Conservation (phyloP, 2,888 invertebrate species). For the Heliconius cydno region DNA sequence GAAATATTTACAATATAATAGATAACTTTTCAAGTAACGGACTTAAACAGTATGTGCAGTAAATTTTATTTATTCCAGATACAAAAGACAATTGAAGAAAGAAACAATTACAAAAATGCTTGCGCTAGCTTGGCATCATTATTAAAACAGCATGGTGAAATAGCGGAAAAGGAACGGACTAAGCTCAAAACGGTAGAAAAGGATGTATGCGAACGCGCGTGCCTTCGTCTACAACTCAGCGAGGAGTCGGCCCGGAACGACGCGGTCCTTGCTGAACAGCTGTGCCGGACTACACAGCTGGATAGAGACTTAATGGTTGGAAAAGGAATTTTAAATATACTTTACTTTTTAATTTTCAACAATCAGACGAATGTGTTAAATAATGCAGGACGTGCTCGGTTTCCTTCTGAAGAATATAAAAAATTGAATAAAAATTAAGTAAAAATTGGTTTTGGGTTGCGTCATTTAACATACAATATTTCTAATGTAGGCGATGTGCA, state of each 20-base stretch:
- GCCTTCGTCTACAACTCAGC: conserved; percentile 55
- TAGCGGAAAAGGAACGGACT: conserved; percentile 55
- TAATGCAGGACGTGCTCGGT: background rate
- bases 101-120: conserved; percentile 57
- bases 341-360: background rate
- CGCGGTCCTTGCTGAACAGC: conserved; percentile 58
- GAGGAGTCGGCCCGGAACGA: conserved; percentile 61
- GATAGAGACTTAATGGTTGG: conserved; percentile 69
- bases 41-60: background rate
- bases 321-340: background rate
- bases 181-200: conserved; percentile 57
- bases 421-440: no score
- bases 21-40: no score
- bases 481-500: background rate
- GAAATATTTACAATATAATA: no score
- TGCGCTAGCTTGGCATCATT: conserved; percentile 53
- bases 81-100: conserved; percentile 61
- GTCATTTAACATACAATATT: background rate
- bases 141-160: conserved; percentile 53
- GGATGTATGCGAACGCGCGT: conserved; percentile 60
- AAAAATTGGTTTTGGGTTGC: background rate
- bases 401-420: no score
- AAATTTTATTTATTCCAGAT: conserved; percentile 55
- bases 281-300: conserved; percentile 61
- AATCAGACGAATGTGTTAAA: background rate